A percentile compares a stretch with the other conserved stretches of the same genome.
phyloP scores from a whole-genome alignment of 2,797 vertebrate genomes.

The Sylvia borin region DNA sequence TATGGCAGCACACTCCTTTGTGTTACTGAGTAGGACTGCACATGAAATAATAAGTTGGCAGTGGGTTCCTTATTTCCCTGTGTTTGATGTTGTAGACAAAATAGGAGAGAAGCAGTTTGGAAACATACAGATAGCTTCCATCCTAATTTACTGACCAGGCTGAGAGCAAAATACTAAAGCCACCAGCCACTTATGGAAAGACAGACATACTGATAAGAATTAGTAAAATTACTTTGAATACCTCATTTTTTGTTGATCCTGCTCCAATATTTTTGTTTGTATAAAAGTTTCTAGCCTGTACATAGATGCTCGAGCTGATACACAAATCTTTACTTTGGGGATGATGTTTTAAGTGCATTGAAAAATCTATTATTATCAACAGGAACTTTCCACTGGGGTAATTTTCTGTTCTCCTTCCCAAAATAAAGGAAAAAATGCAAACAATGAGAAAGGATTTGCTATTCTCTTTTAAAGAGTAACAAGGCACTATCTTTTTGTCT shows the following conservation, averaged over 20 bases:
- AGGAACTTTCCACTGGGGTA: neutral
- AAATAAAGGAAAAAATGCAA: neutral
- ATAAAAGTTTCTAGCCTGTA: neutral
- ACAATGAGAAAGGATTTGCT: neutral
- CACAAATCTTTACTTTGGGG: neutral
- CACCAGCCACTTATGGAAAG: neutral
- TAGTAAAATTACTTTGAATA: neutral
- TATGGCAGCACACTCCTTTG: neutral
- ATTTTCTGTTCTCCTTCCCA: neutral
- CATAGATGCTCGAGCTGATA: neutral
- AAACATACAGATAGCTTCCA: neutral
- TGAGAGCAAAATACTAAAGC: neutral
- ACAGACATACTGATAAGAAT: neutral
- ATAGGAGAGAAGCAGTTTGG: neutral
- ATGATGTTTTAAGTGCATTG: neutral
- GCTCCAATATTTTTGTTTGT: neutral
- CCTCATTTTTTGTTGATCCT: neutral
- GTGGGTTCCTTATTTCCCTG: neutral
- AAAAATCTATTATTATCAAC: neutral
- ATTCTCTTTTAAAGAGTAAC: neutral
- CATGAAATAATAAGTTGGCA: neutral
- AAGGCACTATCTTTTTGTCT: neutral
- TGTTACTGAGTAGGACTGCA: neutral
- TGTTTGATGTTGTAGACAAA: neutral
- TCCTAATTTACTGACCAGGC: neutral